Evolutionary conservation across 1,140 invertebrate species (phyloP), one percentile per base, ranked within the genome.

Genomic region (Apis cerana): DNA sequence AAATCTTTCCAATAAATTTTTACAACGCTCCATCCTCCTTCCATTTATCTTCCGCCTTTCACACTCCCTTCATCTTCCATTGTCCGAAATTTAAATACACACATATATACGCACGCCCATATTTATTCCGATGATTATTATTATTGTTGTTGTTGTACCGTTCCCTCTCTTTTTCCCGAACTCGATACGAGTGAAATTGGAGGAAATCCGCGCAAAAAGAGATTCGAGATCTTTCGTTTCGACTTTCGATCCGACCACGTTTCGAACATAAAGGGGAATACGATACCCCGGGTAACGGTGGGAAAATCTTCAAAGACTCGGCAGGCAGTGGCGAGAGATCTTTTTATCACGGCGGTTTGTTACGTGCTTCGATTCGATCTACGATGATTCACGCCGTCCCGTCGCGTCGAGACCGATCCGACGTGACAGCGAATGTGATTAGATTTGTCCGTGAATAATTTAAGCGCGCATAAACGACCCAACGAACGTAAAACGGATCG

Each of bases 401-500:
- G 10, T 9, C 15, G 33, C 33, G 33, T 33, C 33, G 4, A 43
- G 54, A 65, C 68, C 61, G 56, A 52, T 50, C 43, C 56, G 9
- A 48, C 71, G 43, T 75, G 62, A 82, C 80, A 61, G 64, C 33
- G 19, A 10, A 0, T 65, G 43, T 69, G 80, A 76, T 76, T 69
- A 82, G 64, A 82, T 69, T 75, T 76, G 23, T 54, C 48, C 43
- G 72, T 17, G 80, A 75, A 54, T 76, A 68, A 82, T 69, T 70
- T 65, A 21, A 70, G 19, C 59, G 58, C 56, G 81, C 23, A 23
- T 52, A 70, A 82, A 54, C 67, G 81, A 56, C 5, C 59, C 48
- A 76, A 78, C 67, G 67, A 78, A 33, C 65, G 62, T 70, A 64
- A 69, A 77, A 82, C 75, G 27, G 80, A 82, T 82, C 64, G 52